Evolutionary conservation across 1,140 invertebrate species (phyloP).

Genomic region (Drosophila trapezifrons): DNA sequence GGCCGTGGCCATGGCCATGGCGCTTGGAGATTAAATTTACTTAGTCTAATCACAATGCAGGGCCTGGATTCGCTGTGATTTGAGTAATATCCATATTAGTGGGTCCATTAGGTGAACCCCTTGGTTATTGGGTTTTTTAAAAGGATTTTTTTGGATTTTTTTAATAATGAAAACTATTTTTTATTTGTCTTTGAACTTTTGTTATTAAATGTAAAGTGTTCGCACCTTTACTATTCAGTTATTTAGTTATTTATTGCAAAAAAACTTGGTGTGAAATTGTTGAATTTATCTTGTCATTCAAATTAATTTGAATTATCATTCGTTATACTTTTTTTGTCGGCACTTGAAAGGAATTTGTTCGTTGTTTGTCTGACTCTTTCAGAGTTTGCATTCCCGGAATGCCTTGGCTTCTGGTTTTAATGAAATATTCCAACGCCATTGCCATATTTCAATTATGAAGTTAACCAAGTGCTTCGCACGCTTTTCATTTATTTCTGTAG

Average conservation of each 20-base stretch:
- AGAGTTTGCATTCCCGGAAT: conserved; percentile 1
- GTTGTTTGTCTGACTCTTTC: neutral
- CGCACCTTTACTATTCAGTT: no score
- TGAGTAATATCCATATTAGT: conserved; percentile 5
- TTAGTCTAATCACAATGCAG: conserved; percentile 33
- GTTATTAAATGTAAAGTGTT: neutral
- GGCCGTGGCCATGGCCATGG: neutral
- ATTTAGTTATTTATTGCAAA: no score
- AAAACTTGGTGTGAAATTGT: no score
- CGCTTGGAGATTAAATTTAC: conserved; percentile 39
- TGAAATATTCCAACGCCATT: conserved; percentile 2
- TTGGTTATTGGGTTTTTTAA: neutral
- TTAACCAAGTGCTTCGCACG: conserved; percentile 3
- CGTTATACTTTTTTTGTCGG: neutral
- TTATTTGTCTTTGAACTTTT: no score
- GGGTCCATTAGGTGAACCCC: neutral
- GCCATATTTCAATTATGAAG: conserved; percentile 18
- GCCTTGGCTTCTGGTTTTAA: neutral
- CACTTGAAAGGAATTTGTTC: conserved; percentile 3
- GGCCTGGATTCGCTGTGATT: conserved; percentile 2
- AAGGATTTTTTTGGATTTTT: neutral
- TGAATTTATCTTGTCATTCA: no score
- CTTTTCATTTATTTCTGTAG: neutral
- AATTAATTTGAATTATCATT: neutral
- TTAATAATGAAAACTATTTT: neutral